Base-by-base conservation (phyloP, 2,888 invertebrate species). In the Pandemis cinnamomeana region DNA sequence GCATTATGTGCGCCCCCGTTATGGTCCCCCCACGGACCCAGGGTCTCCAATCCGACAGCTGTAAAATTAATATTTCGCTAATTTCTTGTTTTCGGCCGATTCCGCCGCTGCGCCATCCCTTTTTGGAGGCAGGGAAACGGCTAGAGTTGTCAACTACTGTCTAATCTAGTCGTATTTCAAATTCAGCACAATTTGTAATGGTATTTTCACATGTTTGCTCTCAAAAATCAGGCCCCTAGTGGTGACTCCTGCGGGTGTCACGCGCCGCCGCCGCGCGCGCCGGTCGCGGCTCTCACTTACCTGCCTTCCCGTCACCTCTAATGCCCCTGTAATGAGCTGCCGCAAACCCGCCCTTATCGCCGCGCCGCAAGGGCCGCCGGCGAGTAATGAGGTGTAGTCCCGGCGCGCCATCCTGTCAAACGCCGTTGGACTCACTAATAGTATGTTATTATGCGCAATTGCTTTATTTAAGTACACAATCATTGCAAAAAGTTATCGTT, bases 321-420 rank as follows among this genome's bases (percentile, higher is more conserved):
- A 73, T 69, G 73, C 64, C 13, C 15, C 69, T 72, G 64, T 73
- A 73, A 73, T 73, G 64, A 70, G 73, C 48, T 36, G 8, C n/a
- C 36, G 67, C 51, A 53, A 69, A 44, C 69, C 6, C 60, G 42
- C 60, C 73, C 53, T 36, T 73, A 66, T 64, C 27, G 36, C 68
- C 10, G 7, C 27, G 69, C 10, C 8, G 20, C 13, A 64, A 64
- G 51, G 55, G 13, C 55, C 11, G 20, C 53, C 20, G 42, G n/a
- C 20, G 72, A 27, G 73, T 73, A 73, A 73, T 73, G 73, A 70
- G 60, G 36, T 69, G 69, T 73, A 69, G 72, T 64, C 36, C 20
- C 42, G 51, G 27, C 48, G 41, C 60, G 27, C 27, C 15, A 58
- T 64, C 48, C 67, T 20, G 67, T 15, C 10, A 13, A 42, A 61